Percentiles rank a stretch among this genome's conserved stretches.
These are phyloP conservation scores for Enteromius paludinosus DNA, from an alignment of 2,797 vertebrate genomes.

Conservation along the genomic window DNA sequence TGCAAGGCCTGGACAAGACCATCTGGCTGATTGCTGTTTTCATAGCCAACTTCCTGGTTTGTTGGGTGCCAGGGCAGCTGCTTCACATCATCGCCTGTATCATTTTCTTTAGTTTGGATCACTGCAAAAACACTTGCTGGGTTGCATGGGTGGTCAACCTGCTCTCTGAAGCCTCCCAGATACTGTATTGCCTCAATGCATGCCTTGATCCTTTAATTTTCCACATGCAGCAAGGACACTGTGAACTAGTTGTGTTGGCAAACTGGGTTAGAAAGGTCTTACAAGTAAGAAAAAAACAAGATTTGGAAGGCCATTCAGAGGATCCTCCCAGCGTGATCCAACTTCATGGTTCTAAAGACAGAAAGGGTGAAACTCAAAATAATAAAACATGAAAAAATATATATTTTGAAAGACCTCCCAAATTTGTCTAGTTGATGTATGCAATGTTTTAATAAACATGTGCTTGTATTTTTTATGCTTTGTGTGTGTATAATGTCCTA, in stretches of 20 bases:
- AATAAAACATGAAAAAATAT: not conserved
- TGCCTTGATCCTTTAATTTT: slow-evolving; percentile 61
- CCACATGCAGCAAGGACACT: slow-evolving; percentile 49
- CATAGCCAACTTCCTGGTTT: slow-evolving; percentile 63
- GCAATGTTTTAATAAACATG: not conserved
- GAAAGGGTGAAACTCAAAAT: not conserved
- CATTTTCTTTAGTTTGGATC: slow-evolving; percentile 54
- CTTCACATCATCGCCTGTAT: slow-evolving; percentile 62
- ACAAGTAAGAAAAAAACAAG: slow-evolving; percentile 13
- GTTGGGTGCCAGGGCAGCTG: slow-evolving; percentile 64
- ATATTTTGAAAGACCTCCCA: not conserved
- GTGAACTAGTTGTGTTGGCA: not conserved
- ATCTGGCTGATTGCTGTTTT: slow-evolving; percentile 58
- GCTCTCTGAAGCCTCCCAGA: slow-evolving; percentile 54
- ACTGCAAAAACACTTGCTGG: slow-evolving; percentile 55
- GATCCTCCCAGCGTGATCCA: slow-evolving; percentile 49
- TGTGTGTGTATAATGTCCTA: not conserved
- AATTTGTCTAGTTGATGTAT: not conserved
- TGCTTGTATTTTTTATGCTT: not conserved
- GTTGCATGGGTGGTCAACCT: slow-evolving; percentile 57
- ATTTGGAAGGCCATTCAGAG: slow-evolving; percentile 21
- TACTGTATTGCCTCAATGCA: slow-evolving; percentile 57
- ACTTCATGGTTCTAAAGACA: slow-evolving; percentile 19
- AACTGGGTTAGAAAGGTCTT: slow-evolving; percentile 41
- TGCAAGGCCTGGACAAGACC: slow-evolving; percentile 51